Conservation (phyloP, 2,797 vertebrate genomes). For the Petrocephalus sullivani region DNA sequence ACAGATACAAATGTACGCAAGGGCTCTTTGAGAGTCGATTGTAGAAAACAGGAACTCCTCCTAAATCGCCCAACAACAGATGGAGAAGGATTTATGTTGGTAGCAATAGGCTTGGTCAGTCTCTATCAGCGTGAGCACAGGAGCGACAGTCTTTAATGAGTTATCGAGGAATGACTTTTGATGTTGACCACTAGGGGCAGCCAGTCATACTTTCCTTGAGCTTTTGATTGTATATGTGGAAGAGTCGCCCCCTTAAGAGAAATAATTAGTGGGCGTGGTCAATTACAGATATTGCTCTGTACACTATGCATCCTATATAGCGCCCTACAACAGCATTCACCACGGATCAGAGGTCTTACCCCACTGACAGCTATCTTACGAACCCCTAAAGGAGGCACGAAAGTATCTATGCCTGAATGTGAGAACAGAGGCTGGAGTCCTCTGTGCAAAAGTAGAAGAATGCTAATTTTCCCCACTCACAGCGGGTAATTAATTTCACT, state of each 20-base stretch:
- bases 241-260: background rate
- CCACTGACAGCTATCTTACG: background rate
- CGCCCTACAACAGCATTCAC: background rate
- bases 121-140: no score
- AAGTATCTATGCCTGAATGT: background rate
- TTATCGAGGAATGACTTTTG: background rate
- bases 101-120: background rate
- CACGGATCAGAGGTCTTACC: background rate
- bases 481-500: background rate
- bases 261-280: background rate
- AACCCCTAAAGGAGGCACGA: background rate
- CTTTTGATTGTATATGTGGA: background rate
- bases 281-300: background rate
- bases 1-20: conserved; percentile 2
- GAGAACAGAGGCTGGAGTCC: background rate
- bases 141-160: background rate
- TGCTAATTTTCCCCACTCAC: background rate
- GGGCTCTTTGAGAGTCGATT: conserved; percentile 8
- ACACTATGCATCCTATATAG: background rate
- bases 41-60: background rate
- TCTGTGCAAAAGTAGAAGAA: background rate
- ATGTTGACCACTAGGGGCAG: background rate
- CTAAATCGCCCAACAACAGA: background rate
- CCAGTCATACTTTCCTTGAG: background rate
- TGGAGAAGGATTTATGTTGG: background rate